These are phyloP conservation scores for Plumapathes pennacea DNA, from an alignment of 92 coral and sea anemone genomes.

Conservation along the genomic window DNA sequence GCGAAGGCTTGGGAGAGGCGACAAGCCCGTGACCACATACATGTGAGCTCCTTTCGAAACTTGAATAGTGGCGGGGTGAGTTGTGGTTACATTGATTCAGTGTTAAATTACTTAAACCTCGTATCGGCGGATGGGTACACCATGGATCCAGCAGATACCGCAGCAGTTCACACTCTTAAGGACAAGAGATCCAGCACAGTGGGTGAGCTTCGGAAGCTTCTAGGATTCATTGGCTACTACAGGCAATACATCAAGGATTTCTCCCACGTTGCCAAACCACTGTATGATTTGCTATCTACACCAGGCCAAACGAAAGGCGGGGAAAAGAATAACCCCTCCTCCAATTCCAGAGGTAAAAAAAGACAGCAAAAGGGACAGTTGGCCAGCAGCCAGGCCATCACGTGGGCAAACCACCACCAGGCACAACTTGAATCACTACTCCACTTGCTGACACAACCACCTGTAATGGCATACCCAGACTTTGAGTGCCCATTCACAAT, in stretches of 20 bases:
- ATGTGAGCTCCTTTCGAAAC: too few relatives aligned
- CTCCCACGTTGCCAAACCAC: slow-evolving; percentile 3
- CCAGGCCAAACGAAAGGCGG: not conserved
- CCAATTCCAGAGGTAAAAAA: not conserved
- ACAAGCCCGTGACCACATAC: too few relatives aligned
- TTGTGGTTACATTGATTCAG: too few relatives aligned
- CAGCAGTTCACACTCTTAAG: slow-evolving; percentile 1
- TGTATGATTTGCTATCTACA: slow-evolving; percentile 1
- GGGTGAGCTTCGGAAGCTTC: slow-evolving; percentile 2
- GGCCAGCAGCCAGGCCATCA: not conserved
- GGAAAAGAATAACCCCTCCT: not conserved
- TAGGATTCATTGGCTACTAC: slow-evolving; percentile 6
- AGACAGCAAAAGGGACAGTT: not conserved
- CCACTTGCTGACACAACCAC: slow-evolving; percentile 48
- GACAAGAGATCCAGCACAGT: slow-evolving; percentile 3
- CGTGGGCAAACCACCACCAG: not conserved
- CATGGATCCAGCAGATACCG: slow-evolving; percentile 5
- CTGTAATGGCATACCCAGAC: slow-evolving; percentile 63
- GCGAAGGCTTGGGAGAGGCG: too few relatives aligned
- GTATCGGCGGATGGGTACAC: not conserved
- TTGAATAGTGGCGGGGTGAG: too few relatives aligned
- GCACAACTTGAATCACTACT: not conserved
- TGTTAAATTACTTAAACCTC: too few relatives aligned
- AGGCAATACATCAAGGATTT: slow-evolving; percentile 8
- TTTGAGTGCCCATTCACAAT: slow-evolving; percentile 33